Evolutionary conservation across 2,113 vertebrate genomes (phyloP).

Genomic region (Crocuta crocuta): DNA sequence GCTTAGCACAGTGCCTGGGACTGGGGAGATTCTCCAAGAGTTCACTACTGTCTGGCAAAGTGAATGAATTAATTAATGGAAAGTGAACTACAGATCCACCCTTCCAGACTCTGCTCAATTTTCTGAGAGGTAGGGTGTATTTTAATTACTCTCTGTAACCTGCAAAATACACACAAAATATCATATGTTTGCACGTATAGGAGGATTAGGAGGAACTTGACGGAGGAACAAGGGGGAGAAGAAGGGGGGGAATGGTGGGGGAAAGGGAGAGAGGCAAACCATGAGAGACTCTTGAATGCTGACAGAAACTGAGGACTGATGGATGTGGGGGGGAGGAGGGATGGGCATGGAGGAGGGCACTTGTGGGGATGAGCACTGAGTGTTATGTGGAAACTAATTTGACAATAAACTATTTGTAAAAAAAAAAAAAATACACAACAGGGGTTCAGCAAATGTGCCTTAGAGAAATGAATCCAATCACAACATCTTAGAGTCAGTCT

Average conservation of each 20-base stretch:
- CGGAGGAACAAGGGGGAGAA: too few relatives aligned
- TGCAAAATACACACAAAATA: not conserved
- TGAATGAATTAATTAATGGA: not conserved
- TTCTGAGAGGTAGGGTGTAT: not conserved
- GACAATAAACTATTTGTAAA: too few relatives aligned
- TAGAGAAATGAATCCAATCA: not conserved
- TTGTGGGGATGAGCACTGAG: too few relatives aligned
- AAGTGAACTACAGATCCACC: not conserved
- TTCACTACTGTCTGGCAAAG: not conserved
- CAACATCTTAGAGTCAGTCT: not conserved
- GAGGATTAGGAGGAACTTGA: too few relatives aligned
- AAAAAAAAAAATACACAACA: not conserved
- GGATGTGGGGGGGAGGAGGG: too few relatives aligned
- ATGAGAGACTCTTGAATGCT: too few relatives aligned
- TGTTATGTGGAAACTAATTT: too few relatives aligned
- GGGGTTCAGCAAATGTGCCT: not conserved
- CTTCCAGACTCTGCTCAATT: not conserved
- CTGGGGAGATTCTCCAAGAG: not conserved
- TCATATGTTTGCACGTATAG: too few relatives aligned
- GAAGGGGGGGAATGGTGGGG: too few relatives aligned
- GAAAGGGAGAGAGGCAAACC: too few relatives aligned
- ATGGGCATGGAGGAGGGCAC: too few relatives aligned
- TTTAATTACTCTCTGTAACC: not conserved
- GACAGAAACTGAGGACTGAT: too few relatives aligned
- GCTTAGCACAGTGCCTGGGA: not conserved